These are phyloP conservation scores for Salpingus planirostris DNA, from an alignment of 2,888 invertebrate species.

Conservation along the genomic window DNA sequence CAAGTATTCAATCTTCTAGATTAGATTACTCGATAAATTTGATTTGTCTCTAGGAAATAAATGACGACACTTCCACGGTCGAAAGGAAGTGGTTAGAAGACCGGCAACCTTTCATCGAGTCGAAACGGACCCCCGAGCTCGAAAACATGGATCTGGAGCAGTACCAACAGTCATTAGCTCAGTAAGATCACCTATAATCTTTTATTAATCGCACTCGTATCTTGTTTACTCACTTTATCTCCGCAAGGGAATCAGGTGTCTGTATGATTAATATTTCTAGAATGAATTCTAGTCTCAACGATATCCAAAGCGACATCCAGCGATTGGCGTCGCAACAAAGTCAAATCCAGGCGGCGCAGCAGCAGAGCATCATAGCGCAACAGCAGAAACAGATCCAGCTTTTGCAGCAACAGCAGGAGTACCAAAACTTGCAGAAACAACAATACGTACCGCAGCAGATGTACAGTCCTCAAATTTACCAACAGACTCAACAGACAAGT, in stretches of 20 bases:
- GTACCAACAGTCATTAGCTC: slow-evolving; percentile 59
- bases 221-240: too few species aligned
- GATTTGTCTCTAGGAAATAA: slow-evolving; percentile 46
- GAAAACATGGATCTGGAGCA: slow-evolving; percentile 70
- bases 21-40: too few species aligned
- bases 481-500: slow-evolving; percentile 45
- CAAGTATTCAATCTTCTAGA: too few species aligned
- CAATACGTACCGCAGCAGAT: slow-evolving; percentile 34
- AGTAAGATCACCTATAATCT: slow-evolving; percentile 50
- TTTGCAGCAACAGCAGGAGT: slow-evolving; percentile 30
- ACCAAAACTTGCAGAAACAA: slow-evolving; percentile 25
- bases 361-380: slow-evolving; percentile 49
- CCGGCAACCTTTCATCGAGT: slow-evolving; percentile 51
- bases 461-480: slow-evolving; percentile 45
- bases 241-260: slow-evolving; percentile 23
- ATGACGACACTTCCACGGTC: slow-evolving; percentile 48
- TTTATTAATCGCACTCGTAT: neutral
- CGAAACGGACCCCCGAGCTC: slow-evolving; percentile 63
- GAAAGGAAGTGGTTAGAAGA: slow-evolving; percentile 62
- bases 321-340: slow-evolving; percentile 75
- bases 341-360: slow-evolving; percentile 58
- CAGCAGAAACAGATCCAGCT: slow-evolving; percentile 42
- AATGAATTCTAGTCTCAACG: slow-evolving; percentile 89
- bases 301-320: slow-evolving; percentile 91
- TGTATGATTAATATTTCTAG: slow-evolving; percentile 45